These are phyloP conservation scores for Ploceus nigricollis DNA, from an alignment of 2,113 vertebrate genomes.

Conservation along the genomic window DNA sequence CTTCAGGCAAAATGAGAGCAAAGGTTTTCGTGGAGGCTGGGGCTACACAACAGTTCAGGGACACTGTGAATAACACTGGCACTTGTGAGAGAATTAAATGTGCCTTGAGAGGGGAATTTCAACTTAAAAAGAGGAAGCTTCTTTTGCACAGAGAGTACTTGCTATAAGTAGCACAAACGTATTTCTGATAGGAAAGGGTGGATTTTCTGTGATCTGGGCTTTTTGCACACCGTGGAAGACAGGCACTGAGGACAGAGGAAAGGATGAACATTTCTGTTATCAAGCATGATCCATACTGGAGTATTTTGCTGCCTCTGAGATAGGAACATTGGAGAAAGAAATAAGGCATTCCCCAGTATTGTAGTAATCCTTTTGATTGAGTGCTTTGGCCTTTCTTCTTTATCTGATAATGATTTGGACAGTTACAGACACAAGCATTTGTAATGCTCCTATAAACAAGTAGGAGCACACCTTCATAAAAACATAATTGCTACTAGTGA, in stretches of 20 bases:
- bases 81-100: background rate
- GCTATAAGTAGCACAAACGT: background rate
- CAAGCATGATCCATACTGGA: background rate
- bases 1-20: background rate
- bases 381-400: background rate
- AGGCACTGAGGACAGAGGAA: background rate
- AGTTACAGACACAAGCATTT: background rate
- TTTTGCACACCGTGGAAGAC: background rate
- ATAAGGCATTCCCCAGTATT: background rate
- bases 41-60: background rate
- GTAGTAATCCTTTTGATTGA: background rate
- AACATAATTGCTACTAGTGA: background rate
- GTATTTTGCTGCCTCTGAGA: background rate
- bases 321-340: background rate
- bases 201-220: background rate
- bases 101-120: conserved; percentile 55
- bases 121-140: conserved; percentile 21
- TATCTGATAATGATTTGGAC: background rate
- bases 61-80: background rate
- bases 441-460: background rate
- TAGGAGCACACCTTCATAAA: background rate
- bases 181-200: background rate
- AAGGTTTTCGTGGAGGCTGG: background rate
- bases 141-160: background rate
- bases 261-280: background rate